Evolutionary conservation across 1,140 invertebrate genomes (phyloP), one percentile per base, ranked within the genome.

Genomic region (Capitella teleta): DNA sequence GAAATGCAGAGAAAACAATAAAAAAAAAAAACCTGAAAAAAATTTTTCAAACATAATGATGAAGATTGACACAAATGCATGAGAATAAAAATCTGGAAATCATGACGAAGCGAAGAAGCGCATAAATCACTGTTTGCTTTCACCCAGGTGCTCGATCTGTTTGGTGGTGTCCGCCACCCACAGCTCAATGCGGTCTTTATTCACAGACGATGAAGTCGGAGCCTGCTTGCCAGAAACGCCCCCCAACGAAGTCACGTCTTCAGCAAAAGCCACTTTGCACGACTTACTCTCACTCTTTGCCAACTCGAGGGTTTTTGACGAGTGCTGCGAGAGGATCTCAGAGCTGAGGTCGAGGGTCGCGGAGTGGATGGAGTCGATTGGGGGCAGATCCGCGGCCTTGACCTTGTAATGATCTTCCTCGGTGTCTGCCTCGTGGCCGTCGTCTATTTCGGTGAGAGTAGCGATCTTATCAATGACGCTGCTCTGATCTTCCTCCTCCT

Each of bases 281-380:
- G 62, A 69, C 45, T 64, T 56, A 1, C 55, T 61, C 10, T 63
- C 57, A 18, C 41, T 59, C 41, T 55, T 59, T 25, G 59, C 63
- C 43, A 37, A 26, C 25, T 63, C 62, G 5, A 61, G 16, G 0
- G 60, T 65, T 21, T 59, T 54, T 6, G 58, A 53, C 18, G 67
- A 65, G 51, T 65, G 60, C 48, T 69, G 67, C 2, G 67, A 69
- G 6, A 69, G 49, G 19, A 66, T 64, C 44, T 65, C 65, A 3
- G 55, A 48, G 23, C 53, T 58, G 3, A 63, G 53, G 49, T 67
- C 64, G 28, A 60, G 57, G 6, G 30, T 53, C 16, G 49, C 47
- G 49, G 61, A 50, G 47, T 69, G 67, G 32, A 69, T 66, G 3
- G 67, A 69, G 49, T 69, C 67, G 34, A 69, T 66, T 42, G 62